Evolutionary conservation across 2,113 vertebrate species (phyloP).

Genomic region (Psophia crepitans): DNA sequence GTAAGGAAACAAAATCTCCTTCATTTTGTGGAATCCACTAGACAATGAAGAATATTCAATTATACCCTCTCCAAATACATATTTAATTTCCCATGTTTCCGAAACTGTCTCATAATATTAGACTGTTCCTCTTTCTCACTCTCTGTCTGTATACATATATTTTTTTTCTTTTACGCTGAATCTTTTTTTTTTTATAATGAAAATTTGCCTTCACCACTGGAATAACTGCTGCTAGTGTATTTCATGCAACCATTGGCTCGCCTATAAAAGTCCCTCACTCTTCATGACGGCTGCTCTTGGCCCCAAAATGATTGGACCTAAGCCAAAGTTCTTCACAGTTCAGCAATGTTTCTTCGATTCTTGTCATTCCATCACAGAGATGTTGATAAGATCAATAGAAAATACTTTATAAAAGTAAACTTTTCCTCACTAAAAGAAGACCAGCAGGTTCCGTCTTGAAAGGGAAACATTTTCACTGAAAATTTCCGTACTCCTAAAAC

Average conservation of each 20-base stretch:
- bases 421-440: background rate
- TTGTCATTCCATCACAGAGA: background rate
- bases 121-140: background rate
- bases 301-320: background rate
- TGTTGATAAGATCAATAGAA: background rate
- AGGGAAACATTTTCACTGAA: background rate
- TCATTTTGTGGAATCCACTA: constrained; percentile 11
- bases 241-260: background rate
- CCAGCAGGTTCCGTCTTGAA: background rate
- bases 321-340: background rate
- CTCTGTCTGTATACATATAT: background rate
- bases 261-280: background rate
- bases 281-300: background rate
- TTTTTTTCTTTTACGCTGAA: background rate
- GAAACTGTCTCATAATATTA: background rate
- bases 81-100: constrained; percentile 4
- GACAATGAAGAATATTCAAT: constrained; percentile 34
- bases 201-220: background rate
- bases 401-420: background rate
- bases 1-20: background rate
- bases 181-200: background rate
- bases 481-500: background rate
- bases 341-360: background rate
- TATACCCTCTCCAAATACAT: background rate
- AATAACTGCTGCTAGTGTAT: background rate